Evolutionary conservation across 2,797 vertebrate species (phyloP), one percentile per base, ranked within the genome.

Genomic region (Sparus aurata): DNA sequence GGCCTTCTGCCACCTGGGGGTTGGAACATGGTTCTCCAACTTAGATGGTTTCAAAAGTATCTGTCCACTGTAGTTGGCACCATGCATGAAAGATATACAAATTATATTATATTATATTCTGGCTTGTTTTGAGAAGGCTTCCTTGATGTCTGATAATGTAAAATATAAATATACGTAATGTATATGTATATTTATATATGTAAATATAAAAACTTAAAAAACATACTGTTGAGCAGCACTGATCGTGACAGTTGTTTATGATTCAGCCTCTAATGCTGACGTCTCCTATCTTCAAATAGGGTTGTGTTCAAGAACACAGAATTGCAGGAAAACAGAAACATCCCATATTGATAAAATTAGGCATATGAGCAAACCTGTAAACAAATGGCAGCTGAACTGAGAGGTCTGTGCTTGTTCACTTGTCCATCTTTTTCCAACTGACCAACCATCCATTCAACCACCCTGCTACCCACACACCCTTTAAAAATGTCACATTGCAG

Each of bases 381-480:
- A 62, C 43, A 43, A 34, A 55, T 34, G 57, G 22, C 46, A 70
- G 6, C 69, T 59, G 46, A 69, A 18, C 64, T 12, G 11, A 62
- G 54, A 73, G 69, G 10, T 66, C 6, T 64, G 46, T 65, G 23
- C 58, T 75, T 83, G 70, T 69, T 79, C 57, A 53, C 80, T n/a
- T 74, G 43, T 75, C 23, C 18, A 8, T 74, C 49, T 64, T 75
- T 70, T 58, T 65, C 17, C 25, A 50, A 79, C 41, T 43, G 65
- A 70, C 59, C 59, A 58, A 38, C 49, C 64, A 69, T 63, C 69
- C 57, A 75, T 69, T 67, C 54, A 50, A 23, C 49, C 77, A 13
- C 69, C 49, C 55, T 57, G 18, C 75, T 66, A 52, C 82, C 73
- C 70, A 77, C 76, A 57, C 61, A 71, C 62, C 64, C 69, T 67